Base-by-base conservation (phyloP, 2,113 vertebrate genomes). In the Dasyprocta punctata region DNA sequence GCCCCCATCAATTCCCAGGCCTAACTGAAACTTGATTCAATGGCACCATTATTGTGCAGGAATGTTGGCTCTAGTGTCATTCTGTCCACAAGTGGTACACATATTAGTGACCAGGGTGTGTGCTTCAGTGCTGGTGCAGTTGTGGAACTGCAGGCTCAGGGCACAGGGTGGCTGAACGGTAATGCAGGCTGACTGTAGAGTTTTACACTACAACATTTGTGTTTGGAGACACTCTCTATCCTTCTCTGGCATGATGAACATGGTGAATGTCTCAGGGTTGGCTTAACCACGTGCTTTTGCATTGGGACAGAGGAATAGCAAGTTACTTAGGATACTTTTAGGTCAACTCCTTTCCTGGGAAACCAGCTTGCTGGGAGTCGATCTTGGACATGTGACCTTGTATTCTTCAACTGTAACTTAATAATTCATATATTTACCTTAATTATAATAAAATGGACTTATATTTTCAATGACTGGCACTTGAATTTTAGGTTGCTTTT, bases 351-450 rank as follows among this genome's bases (percentile, higher is more conserved):
- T 93, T 12, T 88, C 84, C n/a, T 87, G 20, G n/a, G 20, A 89
- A 20, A 8, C 4, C n/a, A 94, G 26, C 9, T 80, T 83, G 4
- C n/a, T 63, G 36, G 24, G 17, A 6, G 36, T 17, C 26, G 49
- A 7, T 54, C 12, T 87, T 75, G 3, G 49, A 24, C 7, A 61
- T 75, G 16, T n/a, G 24, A 52, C 7, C 7, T 61, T 89, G 30
- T 88, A 54, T 87, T 36, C 26, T n/a, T 92, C 71, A 78, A 88
- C 78, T 41, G 54, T 58, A 61, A 94, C 73, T 78, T 93, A 96
- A 19, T 63, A 12, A 89, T 47, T 22, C 3, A 33, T 58, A 63
- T 85, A 47, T 69, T 36, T 56, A 60, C 54, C 44, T 88, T 41
- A 86, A 36, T 82, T 78, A 60, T 69, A 86, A 85, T 58, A 69